These are phyloP conservation scores for Lydus trimaculatus DNA, from an alignment of 2,888 invertebrate species.

Conservation along the genomic window DNA sequence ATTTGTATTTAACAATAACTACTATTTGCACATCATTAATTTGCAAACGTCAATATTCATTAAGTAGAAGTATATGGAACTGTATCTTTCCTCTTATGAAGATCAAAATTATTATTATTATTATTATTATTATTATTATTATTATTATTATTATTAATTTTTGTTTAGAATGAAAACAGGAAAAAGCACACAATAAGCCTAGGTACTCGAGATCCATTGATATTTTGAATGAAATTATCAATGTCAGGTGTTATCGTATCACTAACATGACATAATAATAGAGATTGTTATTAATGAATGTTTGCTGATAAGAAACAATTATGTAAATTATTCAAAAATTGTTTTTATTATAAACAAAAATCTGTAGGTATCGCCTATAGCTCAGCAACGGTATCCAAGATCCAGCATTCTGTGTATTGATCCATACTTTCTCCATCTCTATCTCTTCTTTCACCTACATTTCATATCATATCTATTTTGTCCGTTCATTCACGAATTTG, in stretches of 20 bases:
- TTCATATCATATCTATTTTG: constrained; percentile 43
- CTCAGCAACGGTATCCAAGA: constrained; percentile 37
- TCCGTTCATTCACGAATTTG: constrained; percentile 51
- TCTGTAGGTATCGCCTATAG: constrained; percentile 17
- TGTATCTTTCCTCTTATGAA: no score
- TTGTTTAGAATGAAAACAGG: no score
- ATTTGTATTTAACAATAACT: neutral
- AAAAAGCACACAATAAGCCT: no score
- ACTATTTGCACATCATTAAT: no score
- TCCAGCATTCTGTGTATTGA: constrained; percentile 54
- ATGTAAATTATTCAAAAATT: neutral
- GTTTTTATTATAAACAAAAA: constrained; percentile 15
- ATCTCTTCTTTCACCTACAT: constrained; percentile 51
- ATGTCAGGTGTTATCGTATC: constrained; percentile 14
- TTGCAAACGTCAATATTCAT: no score
- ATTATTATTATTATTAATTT: no score
- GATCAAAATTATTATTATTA: neutral
- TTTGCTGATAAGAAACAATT: neutral
- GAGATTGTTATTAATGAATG: neutral
- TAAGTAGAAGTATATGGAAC: no score
- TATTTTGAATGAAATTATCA: constrained; percentile 40
- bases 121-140: neutral
- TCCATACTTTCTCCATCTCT: constrained; percentile 51
- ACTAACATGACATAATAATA: constrained; percentile 14
- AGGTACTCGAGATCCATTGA: neutral